Conservation (phyloP, 2,888 invertebrate species). For the Sepioteuthis lessoniana region DNA sequence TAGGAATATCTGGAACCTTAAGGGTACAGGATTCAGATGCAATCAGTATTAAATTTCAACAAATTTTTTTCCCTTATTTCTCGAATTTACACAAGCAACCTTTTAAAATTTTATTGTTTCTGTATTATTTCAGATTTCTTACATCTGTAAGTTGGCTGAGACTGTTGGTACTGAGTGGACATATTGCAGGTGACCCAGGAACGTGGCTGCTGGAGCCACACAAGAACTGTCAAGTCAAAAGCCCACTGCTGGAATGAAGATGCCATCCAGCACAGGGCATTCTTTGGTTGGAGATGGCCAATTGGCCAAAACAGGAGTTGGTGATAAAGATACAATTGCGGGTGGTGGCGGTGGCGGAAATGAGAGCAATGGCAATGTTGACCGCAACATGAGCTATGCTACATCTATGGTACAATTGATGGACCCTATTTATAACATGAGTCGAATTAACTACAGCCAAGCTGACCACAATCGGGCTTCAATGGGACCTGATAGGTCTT, state of each 20-base stretch:
- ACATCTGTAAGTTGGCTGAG: not conserved
- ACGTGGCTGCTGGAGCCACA: slow-evolving; percentile 37
- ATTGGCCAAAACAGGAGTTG: not conserved
- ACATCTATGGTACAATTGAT: slow-evolving; percentile 5
- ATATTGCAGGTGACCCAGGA: slow-evolving; percentile 41
- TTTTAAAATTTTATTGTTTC: not conserved
- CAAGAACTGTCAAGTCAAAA: not conserved
- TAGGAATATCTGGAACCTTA: not conserved
- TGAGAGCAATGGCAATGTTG: not conserved
- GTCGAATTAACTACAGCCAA: not conserved
- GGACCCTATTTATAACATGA: not conserved
- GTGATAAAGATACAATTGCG: slow-evolving; percentile 25
- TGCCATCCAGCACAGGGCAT: slow-evolving; percentile 45
- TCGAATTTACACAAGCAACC: too few species aligned
- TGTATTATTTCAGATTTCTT: slow-evolving; percentile 38
- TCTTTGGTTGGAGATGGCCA: slow-evolving; percentile 35
- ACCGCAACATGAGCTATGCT: not conserved
- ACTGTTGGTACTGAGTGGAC: not conserved
- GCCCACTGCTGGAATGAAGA: slow-evolving; percentile 45
- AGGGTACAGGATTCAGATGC: not conserved
- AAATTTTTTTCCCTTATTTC: too few species aligned
- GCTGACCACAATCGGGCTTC: not conserved
- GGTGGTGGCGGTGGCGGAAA: not conserved
- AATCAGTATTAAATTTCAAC: not conserved
- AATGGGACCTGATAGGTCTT: not conserved